phyloP scores from a whole-genome alignment of 1,140 invertebrate species.

The Halyomorpha halys region DNA sequence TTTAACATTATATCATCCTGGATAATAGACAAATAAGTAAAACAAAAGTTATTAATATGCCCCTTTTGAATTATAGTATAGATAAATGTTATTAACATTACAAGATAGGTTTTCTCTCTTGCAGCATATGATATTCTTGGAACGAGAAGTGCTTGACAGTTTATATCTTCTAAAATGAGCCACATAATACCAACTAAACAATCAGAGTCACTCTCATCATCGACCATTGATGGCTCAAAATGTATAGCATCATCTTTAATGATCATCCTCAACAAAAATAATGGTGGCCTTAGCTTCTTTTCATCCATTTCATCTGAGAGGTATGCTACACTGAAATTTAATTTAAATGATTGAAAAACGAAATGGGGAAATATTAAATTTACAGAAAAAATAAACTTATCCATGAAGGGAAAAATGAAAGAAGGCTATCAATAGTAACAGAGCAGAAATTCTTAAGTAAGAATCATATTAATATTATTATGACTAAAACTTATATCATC shows the following conservation, averaged over 20 bases:
- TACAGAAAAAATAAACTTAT: no score
- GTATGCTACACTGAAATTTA: constrained; percentile 36
- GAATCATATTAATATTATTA: no score
- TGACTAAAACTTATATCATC: no score
- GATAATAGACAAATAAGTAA: constrained; percentile 6
- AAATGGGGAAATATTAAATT: no score
- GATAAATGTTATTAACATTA: constrained; percentile 4
- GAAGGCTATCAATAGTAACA: no score
- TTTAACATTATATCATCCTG: constrained; percentile 23
- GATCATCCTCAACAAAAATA: constrained; percentile 50
- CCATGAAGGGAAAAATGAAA: no score
- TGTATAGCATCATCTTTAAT: constrained; percentile 49
- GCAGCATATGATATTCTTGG: constrained; percentile 27
- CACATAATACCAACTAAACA: constrained; percentile 48
- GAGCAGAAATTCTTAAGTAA: no score
- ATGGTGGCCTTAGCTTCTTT: constrained; percentile 35
- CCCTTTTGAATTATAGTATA: no score
- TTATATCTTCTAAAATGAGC: constrained; percentile 47
- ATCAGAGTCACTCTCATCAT: constrained; percentile 37
- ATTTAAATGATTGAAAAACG: constrained; percentile 10
- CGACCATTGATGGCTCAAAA: constrained; percentile 50
- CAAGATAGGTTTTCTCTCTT: constrained; percentile 27
- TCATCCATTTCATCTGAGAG: constrained; percentile 40
- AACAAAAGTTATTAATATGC: no score
- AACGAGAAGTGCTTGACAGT: constrained; percentile 40